Conservation (phyloP, 1,140 invertebrate species). For the Meloidogyne exigua region DNA sequence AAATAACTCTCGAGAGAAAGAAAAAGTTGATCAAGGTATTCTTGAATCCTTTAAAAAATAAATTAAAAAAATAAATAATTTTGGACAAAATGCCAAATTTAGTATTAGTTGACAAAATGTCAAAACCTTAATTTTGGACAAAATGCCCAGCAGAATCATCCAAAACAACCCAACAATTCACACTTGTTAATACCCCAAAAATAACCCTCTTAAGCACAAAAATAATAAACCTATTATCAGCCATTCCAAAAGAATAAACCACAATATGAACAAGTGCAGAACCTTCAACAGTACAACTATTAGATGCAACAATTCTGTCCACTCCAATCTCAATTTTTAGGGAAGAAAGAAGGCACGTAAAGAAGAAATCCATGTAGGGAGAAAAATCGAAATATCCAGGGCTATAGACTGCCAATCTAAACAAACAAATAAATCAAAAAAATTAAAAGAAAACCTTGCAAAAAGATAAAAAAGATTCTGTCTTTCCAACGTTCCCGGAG, state of each 20-base stretch:
- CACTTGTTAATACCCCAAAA: no score
- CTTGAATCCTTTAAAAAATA: slow-evolving; percentile 69
- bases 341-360: slow-evolving; percentile 75
- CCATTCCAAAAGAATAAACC: slow-evolving; percentile 36
- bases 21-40: slow-evolving; percentile 78
- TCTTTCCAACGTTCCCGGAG: slow-evolving; percentile 42
- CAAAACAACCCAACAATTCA: no score
- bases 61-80: slow-evolving; percentile 9
- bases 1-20: slow-evolving; percentile 81
- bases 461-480: slow-evolving; percentile 52
- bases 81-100: not conserved
- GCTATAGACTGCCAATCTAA: slow-evolving; percentile 72
- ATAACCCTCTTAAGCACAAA: no score
- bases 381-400: slow-evolving; percentile 83
- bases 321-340: slow-evolving; percentile 79
- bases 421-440: not conserved
- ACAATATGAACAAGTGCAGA: slow-evolving; percentile 20
- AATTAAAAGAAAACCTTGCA: slow-evolving; percentile 41
- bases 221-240: slow-evolving; percentile 56
- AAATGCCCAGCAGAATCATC: no score
- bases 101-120: no score
- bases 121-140: no score
- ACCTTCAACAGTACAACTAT: slow-evolving; percentile 29
- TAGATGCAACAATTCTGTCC: slow-evolving; percentile 65
- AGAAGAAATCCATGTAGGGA: slow-evolving; percentile 69